Evolutionary conservation across 2,888 invertebrate species (phyloP), one percentile per base, ranked within the genome.

Genomic region (Linnaemya vulpina): DNA sequence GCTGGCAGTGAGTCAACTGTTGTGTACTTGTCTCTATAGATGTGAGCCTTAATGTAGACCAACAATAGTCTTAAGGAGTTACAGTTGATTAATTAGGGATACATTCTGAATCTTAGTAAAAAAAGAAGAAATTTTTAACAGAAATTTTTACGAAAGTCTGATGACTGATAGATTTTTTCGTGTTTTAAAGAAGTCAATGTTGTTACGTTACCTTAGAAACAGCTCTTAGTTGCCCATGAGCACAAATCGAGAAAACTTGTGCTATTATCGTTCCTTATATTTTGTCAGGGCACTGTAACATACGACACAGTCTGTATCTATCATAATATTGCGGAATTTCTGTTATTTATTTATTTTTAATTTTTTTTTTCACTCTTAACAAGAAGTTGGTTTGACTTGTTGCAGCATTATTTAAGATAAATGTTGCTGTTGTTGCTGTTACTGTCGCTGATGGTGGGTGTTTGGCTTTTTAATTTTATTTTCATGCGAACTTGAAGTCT

Each of bases 401-500:
- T 63, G 68, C 67, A 49, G 17, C 46, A 62, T 53, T 11, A 70
- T 49, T 30, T 49, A 51, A 70, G 43, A 43, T 71, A 20, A 43
- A 73, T 78, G 10, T 10, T 63, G 49, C 46, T 78, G 17, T 35
- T 70, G 55, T 15, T 63, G 55, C 9, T 78, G 10, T 7, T 63
- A 55, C 40, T 78, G 46, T 38, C 60, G 58, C 40, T 38, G 58
- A 38, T 84, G 81, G 78, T 83, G 84, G 83, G 81, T 85, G 85
- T 85, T 85, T 85, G 82, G 58, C 78, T 85, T 85, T 84, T 82
- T 82, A 85, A 82, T 78, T 78, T 85, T 82, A 82, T 85, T 85
- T 82, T 85, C 85, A 82, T 85, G 82, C 85, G 85, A 85, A 85
- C 85, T 85, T 85, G 85, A 82, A 75, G 82, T 75, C 65, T 74